Percentiles rank a stretch among this genome's conserved stretches.
Conservation (phyloP, 2,797 vertebrate genomes). For the Astyanax mexicanus region DNA sequence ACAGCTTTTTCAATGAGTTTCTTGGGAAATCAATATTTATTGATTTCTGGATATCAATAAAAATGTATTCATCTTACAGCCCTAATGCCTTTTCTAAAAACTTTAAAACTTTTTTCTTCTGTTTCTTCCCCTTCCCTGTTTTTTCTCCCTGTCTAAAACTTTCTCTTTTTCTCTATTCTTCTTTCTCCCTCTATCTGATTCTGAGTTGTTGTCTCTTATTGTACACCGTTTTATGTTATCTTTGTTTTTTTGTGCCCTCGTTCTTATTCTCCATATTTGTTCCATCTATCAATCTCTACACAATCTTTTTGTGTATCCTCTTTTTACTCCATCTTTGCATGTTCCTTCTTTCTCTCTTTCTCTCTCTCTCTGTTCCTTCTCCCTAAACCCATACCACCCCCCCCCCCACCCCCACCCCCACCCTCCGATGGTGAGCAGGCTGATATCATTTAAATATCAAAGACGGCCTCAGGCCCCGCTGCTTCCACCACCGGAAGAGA, state of each 20-base stretch:
- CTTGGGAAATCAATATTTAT: too few relatives aligned
- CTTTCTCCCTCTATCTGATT: too few relatives aligned
- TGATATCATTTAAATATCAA: conserved; percentile 75
- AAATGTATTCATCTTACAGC: too few relatives aligned
- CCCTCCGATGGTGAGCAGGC: conserved; percentile 52
- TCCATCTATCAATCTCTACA: too few relatives aligned
- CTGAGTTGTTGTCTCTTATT: too few relatives aligned
- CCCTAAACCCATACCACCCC: conserved; percentile 6
- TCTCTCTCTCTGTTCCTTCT: neutral
- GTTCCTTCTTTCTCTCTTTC: too few relatives aligned
- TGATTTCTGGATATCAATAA: too few relatives aligned
- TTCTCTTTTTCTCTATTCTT: neutral
- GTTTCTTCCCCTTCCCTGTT: neutral
- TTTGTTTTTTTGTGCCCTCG: neutral
- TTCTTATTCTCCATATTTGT: neutral
- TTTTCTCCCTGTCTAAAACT: neutral
- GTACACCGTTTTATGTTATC: too few relatives aligned
- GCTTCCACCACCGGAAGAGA: conserved; percentile 59
- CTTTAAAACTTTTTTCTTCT: too few relatives aligned
- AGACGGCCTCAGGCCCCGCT: conserved; percentile 59
- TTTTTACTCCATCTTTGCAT: too few relatives aligned
- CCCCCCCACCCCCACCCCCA: conserved; percentile 1
- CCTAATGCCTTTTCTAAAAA: too few relatives aligned
- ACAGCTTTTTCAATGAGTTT: too few relatives aligned
- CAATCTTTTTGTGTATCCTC: neutral